Conservation (phyloP, 2,888 invertebrate species). For the Neoscelio sp. region DNA sequence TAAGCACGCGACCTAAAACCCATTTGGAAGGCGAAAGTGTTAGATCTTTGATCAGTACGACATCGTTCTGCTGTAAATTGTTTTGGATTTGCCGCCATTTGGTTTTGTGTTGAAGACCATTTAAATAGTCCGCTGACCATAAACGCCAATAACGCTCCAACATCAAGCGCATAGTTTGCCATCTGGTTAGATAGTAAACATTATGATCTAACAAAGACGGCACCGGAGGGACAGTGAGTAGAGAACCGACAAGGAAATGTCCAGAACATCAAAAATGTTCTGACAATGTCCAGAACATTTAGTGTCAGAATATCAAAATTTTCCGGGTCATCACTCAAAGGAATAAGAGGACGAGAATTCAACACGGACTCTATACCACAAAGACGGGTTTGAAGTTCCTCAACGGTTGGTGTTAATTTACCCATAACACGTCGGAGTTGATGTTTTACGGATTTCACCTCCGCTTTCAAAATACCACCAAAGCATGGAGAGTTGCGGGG, state of each 20-base stretch:
- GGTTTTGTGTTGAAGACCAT: no score
- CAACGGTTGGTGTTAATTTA: not conserved
- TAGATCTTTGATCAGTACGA: no score
- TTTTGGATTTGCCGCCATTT: no score
- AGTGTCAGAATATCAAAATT: no score
- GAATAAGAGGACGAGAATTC: no score
- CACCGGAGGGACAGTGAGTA: slow-evolving; percentile 64
- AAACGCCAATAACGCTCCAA: slow-evolving; percentile 68
- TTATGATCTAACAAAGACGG: slow-evolving; percentile 58
- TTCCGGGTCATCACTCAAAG: not conserved
- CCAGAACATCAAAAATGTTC: no score
- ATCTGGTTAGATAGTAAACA: slow-evolving; percentile 63
- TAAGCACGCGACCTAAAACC: no score
- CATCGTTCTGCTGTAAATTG: no score
- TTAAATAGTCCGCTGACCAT: slow-evolving; percentile 71
- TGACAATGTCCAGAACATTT: no score
- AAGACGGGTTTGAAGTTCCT: not conserved
- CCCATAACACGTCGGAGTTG: not conserved
- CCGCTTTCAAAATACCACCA: not conserved
- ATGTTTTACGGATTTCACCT: not conserved
- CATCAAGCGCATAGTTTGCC: slow-evolving; percentile 62
- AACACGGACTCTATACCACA: no score
- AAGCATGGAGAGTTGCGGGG: not conserved
- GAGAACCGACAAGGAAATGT: no score
- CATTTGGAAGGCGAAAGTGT: no score